Evolutionary conservation across 2,888 invertebrate genomes (phyloP).

Genomic region (Ophraella communa): DNA sequence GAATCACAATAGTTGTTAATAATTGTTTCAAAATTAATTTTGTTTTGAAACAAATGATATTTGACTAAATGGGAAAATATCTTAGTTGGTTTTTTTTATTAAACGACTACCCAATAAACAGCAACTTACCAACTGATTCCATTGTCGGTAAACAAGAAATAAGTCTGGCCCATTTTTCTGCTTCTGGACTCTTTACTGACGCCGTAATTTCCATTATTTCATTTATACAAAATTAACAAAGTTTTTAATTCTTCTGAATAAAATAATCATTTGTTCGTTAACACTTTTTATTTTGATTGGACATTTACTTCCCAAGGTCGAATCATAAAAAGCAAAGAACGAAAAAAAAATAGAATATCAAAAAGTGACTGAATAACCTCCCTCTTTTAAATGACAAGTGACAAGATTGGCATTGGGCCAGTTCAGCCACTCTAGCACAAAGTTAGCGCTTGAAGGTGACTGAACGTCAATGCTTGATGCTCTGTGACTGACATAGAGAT

Average conservation of each 20-base stretch:
- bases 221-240: background rate
- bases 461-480: no score
- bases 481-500: no score
- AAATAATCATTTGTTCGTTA: background rate
- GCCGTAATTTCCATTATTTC: background rate
- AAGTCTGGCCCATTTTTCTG: slow-evolving; percentile 5
- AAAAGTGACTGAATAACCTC: no score
- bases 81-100: background rate
- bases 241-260: background rate
- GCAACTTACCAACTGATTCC: slow-evolving; percentile 16
- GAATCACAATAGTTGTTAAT: background rate
- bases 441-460: no score
- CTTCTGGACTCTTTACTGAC: background rate
- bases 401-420: no score
- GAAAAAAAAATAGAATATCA: no score
- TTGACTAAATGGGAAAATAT: no score
- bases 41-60: no score
- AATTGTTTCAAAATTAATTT: background rate
- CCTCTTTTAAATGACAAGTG: no score
- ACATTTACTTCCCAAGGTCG: background rate
- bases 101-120: background rate
- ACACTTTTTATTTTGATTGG: background rate
- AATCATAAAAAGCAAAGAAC: no score
- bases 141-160: slow-evolving; percentile 13
- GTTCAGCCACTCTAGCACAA: no score